These are phyloP conservation scores for Ursus arctos DNA, from an alignment of 2,113 vertebrate genomes.

Conservation along the genomic window DNA sequence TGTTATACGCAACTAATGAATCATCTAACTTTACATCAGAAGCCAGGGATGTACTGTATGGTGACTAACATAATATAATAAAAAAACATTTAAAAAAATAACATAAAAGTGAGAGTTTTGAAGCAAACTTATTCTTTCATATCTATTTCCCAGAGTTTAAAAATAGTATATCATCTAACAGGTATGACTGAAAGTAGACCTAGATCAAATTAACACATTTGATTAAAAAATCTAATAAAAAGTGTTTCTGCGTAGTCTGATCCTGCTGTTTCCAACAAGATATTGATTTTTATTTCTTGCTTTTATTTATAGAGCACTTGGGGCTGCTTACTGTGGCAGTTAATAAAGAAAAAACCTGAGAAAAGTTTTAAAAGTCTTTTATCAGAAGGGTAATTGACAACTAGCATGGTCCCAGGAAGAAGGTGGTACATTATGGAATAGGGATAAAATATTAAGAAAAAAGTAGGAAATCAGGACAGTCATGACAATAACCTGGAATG, in stretches of 20 bases:
- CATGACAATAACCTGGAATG: not conserved
- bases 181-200: not conserved
- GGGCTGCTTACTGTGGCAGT: not conserved
- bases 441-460: not conserved
- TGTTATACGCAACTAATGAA: no score
- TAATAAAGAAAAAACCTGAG: not conserved
- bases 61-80: no score
- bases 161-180: not conserved
- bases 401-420: not conserved
- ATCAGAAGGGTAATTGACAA: not conserved
- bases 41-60: no score
- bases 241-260: not conserved
- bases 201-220: conserved; percentile 9
- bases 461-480: not conserved
- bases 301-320: not conserved
- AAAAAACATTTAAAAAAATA: not conserved
- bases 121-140: not conserved
- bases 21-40: no score
- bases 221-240: not conserved
- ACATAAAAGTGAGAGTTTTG: not conserved
- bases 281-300: not conserved
- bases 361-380: not conserved
- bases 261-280: not conserved
- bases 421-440: not conserved
- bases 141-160: not conserved